Conservation (phyloP, 2,888 invertebrate species). For the Loripinus fragilis region DNA sequence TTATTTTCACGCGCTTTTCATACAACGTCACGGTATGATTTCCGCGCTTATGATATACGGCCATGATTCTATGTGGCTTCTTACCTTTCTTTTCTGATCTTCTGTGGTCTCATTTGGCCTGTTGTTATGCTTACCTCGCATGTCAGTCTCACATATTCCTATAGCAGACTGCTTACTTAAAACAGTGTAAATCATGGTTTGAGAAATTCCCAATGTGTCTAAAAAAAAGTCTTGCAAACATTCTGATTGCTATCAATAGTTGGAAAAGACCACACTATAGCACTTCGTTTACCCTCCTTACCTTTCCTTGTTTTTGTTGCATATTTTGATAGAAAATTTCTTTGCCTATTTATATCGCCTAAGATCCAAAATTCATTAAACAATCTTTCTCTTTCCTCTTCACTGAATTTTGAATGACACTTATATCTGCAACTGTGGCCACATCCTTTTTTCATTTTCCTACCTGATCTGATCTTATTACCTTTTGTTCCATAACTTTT, state of each 20-base stretch:
- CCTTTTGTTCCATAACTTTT: conserved; percentile 1
- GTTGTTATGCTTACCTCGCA: conserved; percentile 17
- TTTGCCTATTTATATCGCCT: conserved; percentile 22
- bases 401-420: conserved; percentile 14
- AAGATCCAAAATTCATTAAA: conserved; percentile 31
- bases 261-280: conserved; percentile 23
- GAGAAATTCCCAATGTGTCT: conserved; percentile 16
- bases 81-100: conserved; percentile 15
- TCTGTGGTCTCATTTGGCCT: conserved; percentile 13
- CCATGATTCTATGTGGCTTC: conserved; percentile 24
- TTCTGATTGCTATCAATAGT: not conserved
- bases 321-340: conserved; percentile 31
- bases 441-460: conserved; percentile 16
- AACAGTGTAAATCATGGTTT: conserved; percentile 11
- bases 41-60: too few species aligned
- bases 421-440: conserved; percentile 21
- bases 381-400: conserved; percentile 11
- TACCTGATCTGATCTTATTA: not conserved
- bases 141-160: conserved; percentile 35
- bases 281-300: not conserved
- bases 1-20: too few species aligned
- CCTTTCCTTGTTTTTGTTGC: not conserved
- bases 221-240: conserved; percentile 39
- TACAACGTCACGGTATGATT: too few species aligned
- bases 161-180: not conserved